A percentile compares a stretch with the other conserved stretches of the same genome.
phyloP scores from a whole-genome alignment of 2,113 vertebrate species.

The Alaudala cheleensis region DNA sequence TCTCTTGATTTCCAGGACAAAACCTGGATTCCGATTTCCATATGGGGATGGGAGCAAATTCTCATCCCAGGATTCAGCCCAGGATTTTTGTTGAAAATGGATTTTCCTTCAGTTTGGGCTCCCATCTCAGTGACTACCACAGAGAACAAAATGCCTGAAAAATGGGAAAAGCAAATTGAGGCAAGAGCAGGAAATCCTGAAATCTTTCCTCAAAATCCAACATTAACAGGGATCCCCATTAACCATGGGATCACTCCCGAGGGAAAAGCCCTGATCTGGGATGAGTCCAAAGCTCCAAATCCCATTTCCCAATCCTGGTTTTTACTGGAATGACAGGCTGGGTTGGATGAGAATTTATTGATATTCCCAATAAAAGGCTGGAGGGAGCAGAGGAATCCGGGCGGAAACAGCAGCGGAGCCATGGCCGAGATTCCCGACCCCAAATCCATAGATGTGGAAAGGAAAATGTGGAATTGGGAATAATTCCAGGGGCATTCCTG shows the following conservation, averaged over 20 bases:
- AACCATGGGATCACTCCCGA: fast-evolving
- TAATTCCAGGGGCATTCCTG: fast-evolving
- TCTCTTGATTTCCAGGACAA: not conserved
- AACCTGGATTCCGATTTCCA: not conserved
- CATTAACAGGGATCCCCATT: not conserved
- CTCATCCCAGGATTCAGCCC: not conserved
- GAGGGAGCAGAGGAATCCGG: not conserved
- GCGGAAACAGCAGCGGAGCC: not conserved
- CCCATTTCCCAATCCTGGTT: not conserved
- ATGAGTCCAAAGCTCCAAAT: not conserved
- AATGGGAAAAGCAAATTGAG: fast-evolving
- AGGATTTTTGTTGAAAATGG: fast-evolving
- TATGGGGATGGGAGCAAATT: not conserved
- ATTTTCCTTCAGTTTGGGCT: not conserved
- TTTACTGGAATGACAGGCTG: fast-evolving
- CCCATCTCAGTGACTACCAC: fast-evolving
- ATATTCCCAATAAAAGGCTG: not conserved
- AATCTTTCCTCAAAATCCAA: not conserved
- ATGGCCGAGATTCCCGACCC: fast-evolving
- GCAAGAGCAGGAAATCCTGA: not conserved
- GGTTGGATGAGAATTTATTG: not conserved
- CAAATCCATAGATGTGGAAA: fast-evolving
- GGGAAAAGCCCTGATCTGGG: fast-evolving
- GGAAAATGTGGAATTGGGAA: not conserved
- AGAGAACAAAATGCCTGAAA: not conserved